These are phyloP conservation scores for Cyphomyrus discorhynchus DNA, from an alignment of 2,113 vertebrate species.

Conservation along the genomic window DNA sequence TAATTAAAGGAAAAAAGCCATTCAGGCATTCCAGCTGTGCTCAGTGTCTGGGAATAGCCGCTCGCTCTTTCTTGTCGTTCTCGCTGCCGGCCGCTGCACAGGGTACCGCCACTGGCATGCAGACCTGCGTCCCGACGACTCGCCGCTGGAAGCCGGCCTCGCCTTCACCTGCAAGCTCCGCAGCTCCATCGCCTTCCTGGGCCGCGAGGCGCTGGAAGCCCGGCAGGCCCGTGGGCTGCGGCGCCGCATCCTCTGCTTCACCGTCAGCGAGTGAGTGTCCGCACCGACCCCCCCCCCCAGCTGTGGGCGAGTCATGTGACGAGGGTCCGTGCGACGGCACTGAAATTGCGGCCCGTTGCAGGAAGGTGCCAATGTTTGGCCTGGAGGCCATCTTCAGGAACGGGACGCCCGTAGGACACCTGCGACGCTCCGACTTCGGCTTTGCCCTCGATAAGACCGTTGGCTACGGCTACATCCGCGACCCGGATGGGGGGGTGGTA, in stretches of 20 bases:
- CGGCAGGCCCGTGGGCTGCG: constrained; percentile 71
- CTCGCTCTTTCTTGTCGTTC: not conserved
- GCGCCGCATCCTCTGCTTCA: constrained; percentile 82
- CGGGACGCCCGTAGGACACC: constrained; percentile 72
- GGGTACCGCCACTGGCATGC: constrained; percentile 93
- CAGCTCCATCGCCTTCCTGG: constrained; percentile 72
- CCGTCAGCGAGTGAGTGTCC: constrained; percentile 73
- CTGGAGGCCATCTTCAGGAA: constrained; percentile 87
- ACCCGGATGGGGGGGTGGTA: constrained; percentile 74
- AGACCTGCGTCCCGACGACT: constrained; percentile 83
- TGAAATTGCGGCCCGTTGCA: constrained; percentile 37
- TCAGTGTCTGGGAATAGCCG: not conserved
- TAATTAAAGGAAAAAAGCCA: not conserved
- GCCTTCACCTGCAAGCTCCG: constrained; percentile 92
- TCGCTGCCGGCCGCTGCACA: constrained; percentile 31
- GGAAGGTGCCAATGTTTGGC: constrained; percentile 87
- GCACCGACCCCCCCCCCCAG: not conserved
- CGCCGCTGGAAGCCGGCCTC: constrained; percentile 81
- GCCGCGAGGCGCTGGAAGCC: constrained; percentile 71
- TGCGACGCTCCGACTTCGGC: constrained; percentile 80
- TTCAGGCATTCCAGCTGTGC: not conserved
- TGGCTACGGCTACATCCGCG: constrained; percentile 79
- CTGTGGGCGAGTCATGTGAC: not conserved
- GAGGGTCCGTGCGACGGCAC: not conserved
- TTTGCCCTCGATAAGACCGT: constrained; percentile 81